Evolutionary conservation across 1,140 invertebrate genomes (phyloP).

Genomic region (Drosophila mayri): DNA sequence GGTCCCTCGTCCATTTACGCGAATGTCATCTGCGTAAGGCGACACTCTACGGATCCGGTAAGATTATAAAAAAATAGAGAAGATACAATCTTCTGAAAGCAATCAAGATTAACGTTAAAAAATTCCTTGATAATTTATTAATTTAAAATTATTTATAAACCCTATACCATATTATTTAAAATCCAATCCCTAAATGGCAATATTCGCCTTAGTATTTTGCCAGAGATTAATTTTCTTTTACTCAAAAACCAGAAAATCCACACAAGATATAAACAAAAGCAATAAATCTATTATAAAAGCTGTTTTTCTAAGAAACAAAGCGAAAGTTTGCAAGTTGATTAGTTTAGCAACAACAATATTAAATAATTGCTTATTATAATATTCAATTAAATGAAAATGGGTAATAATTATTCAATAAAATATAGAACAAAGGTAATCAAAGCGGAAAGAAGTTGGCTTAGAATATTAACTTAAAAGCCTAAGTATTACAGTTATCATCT

Average conservation of each 20-base stretch:
- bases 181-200: slow-evolving; percentile 24
- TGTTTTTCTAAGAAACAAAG: neutral
- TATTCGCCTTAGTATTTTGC: neutral
- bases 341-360: neutral
- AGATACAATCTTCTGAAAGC: neutral
- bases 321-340: neutral
- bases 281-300: neutral
- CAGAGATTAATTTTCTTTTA: neutral
- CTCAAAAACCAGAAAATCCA: neutral
- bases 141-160: neutral
- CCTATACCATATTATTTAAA: neutral
- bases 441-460: neutral
- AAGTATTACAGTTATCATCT: neutral
- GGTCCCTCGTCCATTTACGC: slow-evolving; percentile 94
- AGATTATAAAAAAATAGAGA: neutral
- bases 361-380: neutral
- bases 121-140: neutral
- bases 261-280: neutral
- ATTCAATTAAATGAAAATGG: neutral
- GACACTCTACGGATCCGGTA: slow-evolving; percentile 91
- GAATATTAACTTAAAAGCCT: neutral
- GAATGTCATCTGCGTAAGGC: slow-evolving; percentile 93
- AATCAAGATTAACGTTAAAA: neutral
- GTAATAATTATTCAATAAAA: neutral
- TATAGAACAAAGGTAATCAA: neutral